A percentile compares a stretch with the other conserved stretches of the same genome.
Evolutionary conservation across 2,797 vertebrate species (phyloP).

Genomic region (Falco peregrinus): DNA sequence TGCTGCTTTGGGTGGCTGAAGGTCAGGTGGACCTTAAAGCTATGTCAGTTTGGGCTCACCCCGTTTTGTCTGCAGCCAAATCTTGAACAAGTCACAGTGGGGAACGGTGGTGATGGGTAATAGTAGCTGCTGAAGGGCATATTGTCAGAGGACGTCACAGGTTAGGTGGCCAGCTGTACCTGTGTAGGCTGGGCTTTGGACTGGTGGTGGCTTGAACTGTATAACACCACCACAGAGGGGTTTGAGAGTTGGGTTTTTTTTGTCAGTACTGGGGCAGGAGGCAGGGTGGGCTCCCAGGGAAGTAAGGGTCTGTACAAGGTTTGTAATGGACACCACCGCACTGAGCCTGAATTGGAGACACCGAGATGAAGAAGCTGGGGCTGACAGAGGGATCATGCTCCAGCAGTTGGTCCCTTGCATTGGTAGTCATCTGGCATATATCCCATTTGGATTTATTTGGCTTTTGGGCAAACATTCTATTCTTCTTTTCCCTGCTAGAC

Average conservation of each 20-base stretch:
- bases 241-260: not conserved
- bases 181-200: not conserved
- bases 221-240: not conserved
- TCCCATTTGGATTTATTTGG: not conserved
- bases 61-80: not conserved
- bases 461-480: not conserved
- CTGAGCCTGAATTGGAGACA: not conserved
- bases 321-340: not conserved
- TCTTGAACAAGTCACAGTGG: not conserved
- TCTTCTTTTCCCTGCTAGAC: not conserved
- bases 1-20: not conserved
- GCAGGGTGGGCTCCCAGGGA: not conserved
- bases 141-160: not conserved
- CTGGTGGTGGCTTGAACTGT: not conserved
- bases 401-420: not conserved
- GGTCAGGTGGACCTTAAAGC: not conserved
- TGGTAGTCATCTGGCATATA: not conserved
- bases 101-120: not conserved
- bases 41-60: not conserved
- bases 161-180: not conserved
- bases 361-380: not conserved
- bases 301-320: not conserved
- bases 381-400: not conserved
- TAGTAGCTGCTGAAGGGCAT: not conserved
- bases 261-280: not conserved